A percentile compares a stretch with the other conserved stretches of the same genome.
phyloP scores from a whole-genome alignment of 2,113 vertebrate genomes.

The Equus przewalskii region DNA sequence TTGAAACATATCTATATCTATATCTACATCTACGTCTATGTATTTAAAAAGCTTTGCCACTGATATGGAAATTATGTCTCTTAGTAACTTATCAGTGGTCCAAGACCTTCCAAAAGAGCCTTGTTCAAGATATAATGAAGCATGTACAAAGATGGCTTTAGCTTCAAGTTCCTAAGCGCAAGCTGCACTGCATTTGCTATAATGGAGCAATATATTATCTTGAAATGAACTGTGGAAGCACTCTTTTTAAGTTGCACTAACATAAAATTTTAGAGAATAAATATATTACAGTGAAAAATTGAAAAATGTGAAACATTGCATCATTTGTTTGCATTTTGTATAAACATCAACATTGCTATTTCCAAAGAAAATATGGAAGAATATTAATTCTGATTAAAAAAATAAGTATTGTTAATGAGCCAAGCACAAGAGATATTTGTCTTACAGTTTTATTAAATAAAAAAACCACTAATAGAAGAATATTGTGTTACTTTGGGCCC shows the following conservation, averaged over 20 bases:
- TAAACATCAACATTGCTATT: slow-evolving; percentile 83
- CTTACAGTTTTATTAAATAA: slow-evolving; percentile 72
- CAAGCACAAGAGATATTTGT: slow-evolving; percentile 82
- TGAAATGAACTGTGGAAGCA: slow-evolving; percentile 83
- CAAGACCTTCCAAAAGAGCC: slow-evolving; percentile 29
- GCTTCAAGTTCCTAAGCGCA: slow-evolving; percentile 74
- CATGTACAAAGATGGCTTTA: not conserved
- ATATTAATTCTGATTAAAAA: slow-evolving; percentile 87
- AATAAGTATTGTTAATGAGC: slow-evolving; percentile 83
- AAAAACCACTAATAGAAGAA: not conserved
- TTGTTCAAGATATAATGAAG: slow-evolving; percentile 36
- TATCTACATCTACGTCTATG: not conserved
- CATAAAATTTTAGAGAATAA: slow-evolving; percentile 87
- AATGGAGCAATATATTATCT: slow-evolving; percentile 84
- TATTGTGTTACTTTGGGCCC: slow-evolving; percentile 53
- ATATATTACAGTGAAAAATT: slow-evolving; percentile 86
- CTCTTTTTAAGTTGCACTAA: slow-evolving; percentile 83
- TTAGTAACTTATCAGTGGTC: slow-evolving; percentile 40
- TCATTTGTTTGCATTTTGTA: slow-evolving; percentile 86
- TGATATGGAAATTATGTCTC: slow-evolving; percentile 6
- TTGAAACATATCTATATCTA: not conserved
- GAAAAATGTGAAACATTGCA: slow-evolving; percentile 83
- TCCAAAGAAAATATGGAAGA: slow-evolving; percentile 86
- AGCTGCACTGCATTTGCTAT: slow-evolving; percentile 76
- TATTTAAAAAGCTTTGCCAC: slow-evolving; percentile 27